These are phyloP conservation scores for Danio rerio DNA, from an alignment of 2,113 vertebrate genomes.

Conservation along the genomic window DNA sequence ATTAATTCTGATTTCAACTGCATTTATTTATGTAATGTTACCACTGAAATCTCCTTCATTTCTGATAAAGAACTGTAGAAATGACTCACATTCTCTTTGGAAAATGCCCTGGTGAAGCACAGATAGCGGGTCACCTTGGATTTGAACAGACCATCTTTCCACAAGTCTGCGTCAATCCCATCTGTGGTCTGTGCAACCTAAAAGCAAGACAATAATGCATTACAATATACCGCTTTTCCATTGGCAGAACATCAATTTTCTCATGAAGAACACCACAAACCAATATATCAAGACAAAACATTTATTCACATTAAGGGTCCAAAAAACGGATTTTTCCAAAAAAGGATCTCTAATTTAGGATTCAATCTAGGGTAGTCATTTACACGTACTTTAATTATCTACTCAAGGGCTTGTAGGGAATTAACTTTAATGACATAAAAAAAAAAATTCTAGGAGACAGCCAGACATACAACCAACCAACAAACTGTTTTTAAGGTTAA, in stretches of 20 bases:
- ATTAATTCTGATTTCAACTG: no score
- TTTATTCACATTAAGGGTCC: neutral
- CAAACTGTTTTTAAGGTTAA: no score
- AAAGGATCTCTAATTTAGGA: neutral
- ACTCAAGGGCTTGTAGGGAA: neutral
- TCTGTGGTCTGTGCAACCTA: conserved; percentile 95
- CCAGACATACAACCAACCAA: neutral
- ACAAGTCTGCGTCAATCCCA: conserved; percentile 95
- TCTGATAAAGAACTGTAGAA: neutral
- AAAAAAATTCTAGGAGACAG: neutral
- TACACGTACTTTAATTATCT: conserved; percentile 11
- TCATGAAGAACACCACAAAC: no score
- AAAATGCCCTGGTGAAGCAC: conserved; percentile 97
- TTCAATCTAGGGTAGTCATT: neutral
- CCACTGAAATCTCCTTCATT: neutral
- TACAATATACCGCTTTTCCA: no score
- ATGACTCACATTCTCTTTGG: conserved; percentile 94
- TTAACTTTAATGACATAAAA: neutral
- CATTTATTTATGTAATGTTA: neutral
- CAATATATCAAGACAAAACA: neutral
- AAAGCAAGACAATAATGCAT: neutral
- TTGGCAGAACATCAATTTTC: no score
- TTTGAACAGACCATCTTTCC: conserved; percentile 98
- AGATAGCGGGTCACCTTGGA: conserved; percentile 99
- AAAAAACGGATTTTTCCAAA: neutral